Evolutionary conservation across 2,113 vertebrate genomes (phyloP), one percentile per base, ranked within the genome.

Genomic region (Chelonoidis abingdonii): DNA sequence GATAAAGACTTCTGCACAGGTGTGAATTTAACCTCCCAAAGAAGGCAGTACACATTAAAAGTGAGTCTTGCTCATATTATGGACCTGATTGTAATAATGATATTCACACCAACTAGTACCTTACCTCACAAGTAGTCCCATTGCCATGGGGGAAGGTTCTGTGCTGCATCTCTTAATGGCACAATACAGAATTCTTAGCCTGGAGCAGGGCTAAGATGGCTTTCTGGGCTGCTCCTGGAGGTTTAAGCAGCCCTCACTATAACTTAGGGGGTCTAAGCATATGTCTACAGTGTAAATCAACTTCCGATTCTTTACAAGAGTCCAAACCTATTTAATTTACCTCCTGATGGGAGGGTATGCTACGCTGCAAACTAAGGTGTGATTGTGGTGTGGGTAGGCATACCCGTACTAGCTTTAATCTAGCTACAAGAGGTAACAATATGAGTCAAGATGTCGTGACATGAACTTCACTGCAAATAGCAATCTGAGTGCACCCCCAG

Each of bases 1-100:
- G 96, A 97, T 91, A 95, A 88, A 96, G 86, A 69, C 93, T 96
- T 94, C 93, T 97, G 94, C 95, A 96, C 87, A 89, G 90, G 94
- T 94, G 95, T 97, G 91, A 94, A 93, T 97, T 94, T 97, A 94
- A 94, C 65, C 89, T 85, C 65, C 93, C 80, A 93, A 97, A 87
- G 94, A 84, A 92, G 78, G 78, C 38, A 81, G 85, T 88, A 92
- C 90, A 91, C 95, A 93, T 69, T 89, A 92, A 96, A 97, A 92
- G 79, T 80, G 83, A 95, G 93, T 93, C 94, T 96, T 95, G 93
- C 92, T 91, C 57, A 12, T 93, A 95, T 91, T 94, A 38, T 3
- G 93, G 90, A 88, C 86, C 96, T 83, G 90, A 54, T 78, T 83
- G 21, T 16, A 92, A 93, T 83, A 85, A 80, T 94, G 84, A 84